These are phyloP conservation scores for Theonella swinhoei DNA, from an alignment of 37 sponge, comb jelly and placozoan species.

Conservation along the genomic window DNA sequence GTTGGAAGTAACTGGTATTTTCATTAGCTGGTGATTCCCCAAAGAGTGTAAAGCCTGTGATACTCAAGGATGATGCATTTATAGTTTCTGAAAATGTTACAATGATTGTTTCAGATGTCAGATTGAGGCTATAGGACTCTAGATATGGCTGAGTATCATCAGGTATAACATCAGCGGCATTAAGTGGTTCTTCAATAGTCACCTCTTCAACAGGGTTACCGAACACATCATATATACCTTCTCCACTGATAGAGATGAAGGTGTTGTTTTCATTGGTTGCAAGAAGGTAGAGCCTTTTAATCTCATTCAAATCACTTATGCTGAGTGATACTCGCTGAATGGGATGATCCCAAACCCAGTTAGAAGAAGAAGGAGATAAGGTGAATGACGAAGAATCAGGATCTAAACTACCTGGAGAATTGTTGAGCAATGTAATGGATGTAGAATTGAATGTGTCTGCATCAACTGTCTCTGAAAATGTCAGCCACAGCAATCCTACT, in stretches of 20 bases:
- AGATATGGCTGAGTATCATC: constrained; percentile 61
- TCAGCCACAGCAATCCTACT: constrained; percentile 53
- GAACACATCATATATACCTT: constrained; percentile 65
- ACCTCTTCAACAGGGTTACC: constrained; percentile 62
- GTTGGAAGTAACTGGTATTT: constrained; percentile 34
- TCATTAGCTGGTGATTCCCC: constrained; percentile 7
- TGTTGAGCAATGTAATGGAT: constrained; percentile 69
- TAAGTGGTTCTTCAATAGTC: not conserved
- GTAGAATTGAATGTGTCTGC: constrained; percentile 76
- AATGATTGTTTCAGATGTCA: constrained; percentile 60
- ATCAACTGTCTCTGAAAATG: constrained; percentile 82
- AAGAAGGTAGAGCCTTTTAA: constrained; percentile 64
- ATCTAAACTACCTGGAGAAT: not conserved
- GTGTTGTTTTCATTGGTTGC: constrained; percentile 56
- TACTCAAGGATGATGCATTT: constrained; percentile 69
- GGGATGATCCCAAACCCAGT: constrained; percentile 44
- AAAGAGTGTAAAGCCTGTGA: constrained; percentile 51
- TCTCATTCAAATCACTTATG: constrained; percentile 68
- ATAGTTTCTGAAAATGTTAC: constrained; percentile 80
- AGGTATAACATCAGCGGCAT: constrained; percentile 20
- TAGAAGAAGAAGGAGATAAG: constrained; percentile 41
- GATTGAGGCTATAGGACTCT: constrained; percentile 50
- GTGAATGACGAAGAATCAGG: constrained; percentile 65
- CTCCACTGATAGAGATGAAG: constrained; percentile 40
- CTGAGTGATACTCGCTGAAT: constrained; percentile 57